Base-by-base conservation (phyloP, 2,888 invertebrate species). In the Nomada ruficornis region DNA sequence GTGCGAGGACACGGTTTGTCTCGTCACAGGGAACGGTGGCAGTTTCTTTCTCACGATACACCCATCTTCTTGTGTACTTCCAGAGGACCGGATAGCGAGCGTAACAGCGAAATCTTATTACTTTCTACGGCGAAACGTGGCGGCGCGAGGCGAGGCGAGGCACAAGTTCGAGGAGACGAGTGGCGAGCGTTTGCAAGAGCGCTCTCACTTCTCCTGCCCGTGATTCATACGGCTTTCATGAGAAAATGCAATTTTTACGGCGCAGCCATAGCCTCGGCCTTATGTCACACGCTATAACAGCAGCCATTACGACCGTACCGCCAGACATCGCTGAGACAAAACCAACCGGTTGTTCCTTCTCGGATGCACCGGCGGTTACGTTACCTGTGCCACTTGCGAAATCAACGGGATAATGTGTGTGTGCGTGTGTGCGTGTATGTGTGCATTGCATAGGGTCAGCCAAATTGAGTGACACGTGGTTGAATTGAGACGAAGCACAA, bases 181-280 rank as follows among this genome's bases (percentile, higher is more conserved):
- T 63, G 50, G 60, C 52, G 62, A 15, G 42, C 13, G 54, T 11
- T 29, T 44, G 59, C 70, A 47, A 2, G 47, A 47, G 29, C 26
- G 23, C 65, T 77, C 75, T 69, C 78, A 23, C 78, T 47, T 77
- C 70, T 59, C 76, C 64, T 60, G 67, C 72, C 36, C 75, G 75
- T 86, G 88, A 87, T 87, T 86, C 87, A 81, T 84, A 73, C 82
- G 72, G 82, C 77, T 88, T 83, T 87, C 84, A 81, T 84, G 88
- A 81, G 88, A 88, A 88, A 88, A 88, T 87, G 84, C 80, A 82
- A 86, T 87, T 86, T 87, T 86, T 85, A 82, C 77, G 55, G 60
- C 60, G 29, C 70, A n/a, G 36, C 75, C 67, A 36, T 36, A 68
- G 74, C 65, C 80, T 42, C 75, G 67, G 63, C 76, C 81, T 88